Percentiles rank a stretch among this genome's conserved stretches.
Evolutionary conservation across 2,888 invertebrate genomes (phyloP).

Genomic region (Tuta absoluta): DNA sequence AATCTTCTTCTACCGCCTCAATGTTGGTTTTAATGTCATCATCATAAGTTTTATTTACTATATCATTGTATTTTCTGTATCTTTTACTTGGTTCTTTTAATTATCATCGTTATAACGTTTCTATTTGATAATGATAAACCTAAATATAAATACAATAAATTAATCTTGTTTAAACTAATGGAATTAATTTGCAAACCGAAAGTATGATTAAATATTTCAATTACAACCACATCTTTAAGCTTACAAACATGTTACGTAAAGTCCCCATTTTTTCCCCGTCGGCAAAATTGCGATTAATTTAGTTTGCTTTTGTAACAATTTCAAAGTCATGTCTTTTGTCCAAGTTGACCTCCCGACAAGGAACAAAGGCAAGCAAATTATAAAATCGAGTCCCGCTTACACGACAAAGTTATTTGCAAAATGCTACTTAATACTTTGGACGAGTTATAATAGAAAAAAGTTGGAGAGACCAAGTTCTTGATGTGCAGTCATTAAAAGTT

Average conservation of each 20-base stretch:
- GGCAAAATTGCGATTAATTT: neutral
- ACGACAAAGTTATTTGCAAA: conserved; percentile 28
- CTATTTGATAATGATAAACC: no score
- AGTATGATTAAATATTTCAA: neutral
- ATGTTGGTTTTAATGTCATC: no score
- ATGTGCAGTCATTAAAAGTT: conserved; percentile 43
- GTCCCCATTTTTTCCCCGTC: neutral
- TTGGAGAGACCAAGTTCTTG: conserved; percentile 29
- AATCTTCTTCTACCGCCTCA: no score
- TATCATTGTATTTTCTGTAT: no score
- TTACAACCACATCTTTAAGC: neutral
- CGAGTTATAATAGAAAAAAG: conserved; percentile 34
- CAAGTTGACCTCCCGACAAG: conserved; percentile 2
- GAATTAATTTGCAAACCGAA: neutral
- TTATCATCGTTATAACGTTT: no score
- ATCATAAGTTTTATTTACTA: no score
- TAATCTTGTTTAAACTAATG: no score
- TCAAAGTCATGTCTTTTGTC: neutral
- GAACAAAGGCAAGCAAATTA: conserved; percentile 24
- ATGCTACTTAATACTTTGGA: conserved; percentile 28
- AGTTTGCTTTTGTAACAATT: conserved; percentile 3
- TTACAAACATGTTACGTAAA: neutral
- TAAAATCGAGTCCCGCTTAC: conserved; percentile 16
- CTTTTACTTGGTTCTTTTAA: no score
- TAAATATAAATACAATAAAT: no score